Conservation (phyloP, 2,113 vertebrate species). For the Chloropsis cyanopogon region DNA sequence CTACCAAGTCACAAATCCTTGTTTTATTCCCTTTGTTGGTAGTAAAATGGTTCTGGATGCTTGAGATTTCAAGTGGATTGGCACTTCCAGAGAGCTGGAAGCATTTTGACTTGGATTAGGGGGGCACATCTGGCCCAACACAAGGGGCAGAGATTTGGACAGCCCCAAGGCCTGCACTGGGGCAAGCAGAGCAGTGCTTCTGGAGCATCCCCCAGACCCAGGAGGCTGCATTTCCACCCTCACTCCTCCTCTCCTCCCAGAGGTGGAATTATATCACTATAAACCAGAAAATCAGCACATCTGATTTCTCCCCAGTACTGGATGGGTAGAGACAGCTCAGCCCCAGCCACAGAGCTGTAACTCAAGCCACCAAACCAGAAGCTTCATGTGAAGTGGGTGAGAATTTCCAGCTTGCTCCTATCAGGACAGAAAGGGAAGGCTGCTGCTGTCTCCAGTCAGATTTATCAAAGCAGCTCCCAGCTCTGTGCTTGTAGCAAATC, state of each 20-base stretch:
- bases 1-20: background rate
- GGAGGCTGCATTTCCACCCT: background rate
- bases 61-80: background rate
- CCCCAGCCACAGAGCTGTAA: background rate
- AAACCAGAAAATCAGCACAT: background rate
- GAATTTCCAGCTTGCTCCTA: background rate
- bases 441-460: background rate
- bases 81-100: background rate
- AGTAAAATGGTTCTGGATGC: background rate
- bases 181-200: background rate
- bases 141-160: background rate
- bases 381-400: background rate
- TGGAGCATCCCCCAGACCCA: background rate
- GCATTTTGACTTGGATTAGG: background rate
- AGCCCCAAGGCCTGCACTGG: background rate
- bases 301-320: background rate
- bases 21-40: background rate
- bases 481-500: background rate
- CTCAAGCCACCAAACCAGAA: background rate
- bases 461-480: slow-evolving; percentile 2
- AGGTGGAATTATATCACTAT: background rate
- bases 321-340: background rate
- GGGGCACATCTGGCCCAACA: background rate
- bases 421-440: background rate
- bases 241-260: background rate